Percentiles rank a stretch among this genome's conserved stretches.
Conservation (phyloP, 2,113 vertebrate species). For the Chrysemys picta region DNA sequence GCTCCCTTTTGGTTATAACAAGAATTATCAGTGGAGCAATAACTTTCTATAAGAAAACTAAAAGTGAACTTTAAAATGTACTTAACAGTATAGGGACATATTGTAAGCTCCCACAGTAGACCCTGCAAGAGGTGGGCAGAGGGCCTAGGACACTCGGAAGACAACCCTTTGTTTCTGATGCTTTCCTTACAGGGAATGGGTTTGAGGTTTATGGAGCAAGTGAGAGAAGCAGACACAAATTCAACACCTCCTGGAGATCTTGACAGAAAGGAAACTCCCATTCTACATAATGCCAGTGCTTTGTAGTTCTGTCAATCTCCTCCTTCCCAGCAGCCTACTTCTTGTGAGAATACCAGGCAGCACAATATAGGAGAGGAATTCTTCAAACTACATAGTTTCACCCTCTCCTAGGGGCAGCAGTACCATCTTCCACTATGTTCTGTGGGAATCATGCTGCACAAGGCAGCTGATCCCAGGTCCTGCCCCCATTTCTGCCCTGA, state of each 20-base stretch:
- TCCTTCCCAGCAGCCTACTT: background rate
- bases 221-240: background rate
- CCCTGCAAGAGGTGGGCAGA: background rate
- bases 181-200: background rate
- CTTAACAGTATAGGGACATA: background rate
- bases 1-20: background rate
- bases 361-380: background rate
- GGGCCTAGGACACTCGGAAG: background rate
- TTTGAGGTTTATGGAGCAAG: background rate
- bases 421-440: background rate
- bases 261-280: background rate
- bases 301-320: background rate
- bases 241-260: background rate
- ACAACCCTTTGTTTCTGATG: background rate
- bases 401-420: background rate
- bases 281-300: background rate
- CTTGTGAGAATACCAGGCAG: background rate
- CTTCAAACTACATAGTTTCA: background rate
- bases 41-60: background rate
- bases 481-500: background rate
- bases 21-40: background rate
- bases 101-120: background rate
- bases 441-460: background rate
- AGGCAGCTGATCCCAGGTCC: background rate
- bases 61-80: background rate